Base-by-base conservation (phyloP, 2,113 vertebrate species). In the Chionis minor region DNA sequence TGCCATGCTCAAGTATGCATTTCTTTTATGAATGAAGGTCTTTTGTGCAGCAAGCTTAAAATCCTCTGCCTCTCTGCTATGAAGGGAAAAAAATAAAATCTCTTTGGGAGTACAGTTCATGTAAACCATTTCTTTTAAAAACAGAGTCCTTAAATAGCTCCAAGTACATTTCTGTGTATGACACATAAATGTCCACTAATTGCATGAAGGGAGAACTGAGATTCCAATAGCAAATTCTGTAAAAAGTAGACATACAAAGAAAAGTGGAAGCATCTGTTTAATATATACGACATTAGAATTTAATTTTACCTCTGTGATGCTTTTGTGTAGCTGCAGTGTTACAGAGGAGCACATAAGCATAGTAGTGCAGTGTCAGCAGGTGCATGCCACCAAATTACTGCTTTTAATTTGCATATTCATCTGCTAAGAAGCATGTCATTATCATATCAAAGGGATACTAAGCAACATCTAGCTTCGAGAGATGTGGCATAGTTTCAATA, bases 381-480 rank as follows among this genome's bases (percentile, higher is more conserved):
- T 99, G 99, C 99, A 98, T 99, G 99, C 98, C 99, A 99, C 99
- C 99, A 99, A 99, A 99, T 99, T 99, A 99, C 99, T 98, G 98
- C 98, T 98, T 98, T 98, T 99, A 98, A 99, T 99, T 99, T 99
- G 99, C 99, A 99, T 99, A 99, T 99, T 99, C 99, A 99, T 99
- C 98, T 98, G 99, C 99, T 99, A 99, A 99, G 99, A 99, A 99
- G 99, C 98, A 98, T 99, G 97, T 99, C 99, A 99, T 99, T 99
- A 99, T 99, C 99, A 99, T 99, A 99, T 99, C 99, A 99, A 99
- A 99, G 99, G 98, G 98, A 99, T 98, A 99, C 98, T 98, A 98
- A 98, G 99, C 98, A 98, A 98, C 99, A 99, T 99, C 99, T 99
- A 98, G 98, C 99, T 99, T 99, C 98, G 98, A 99, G 99, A 99